Evolutionary conservation across 35 echinoderm and acorn worm species (phyloP), one percentile per base, ranked within the genome.

Genomic region (Eucidaris tribuloides): DNA sequence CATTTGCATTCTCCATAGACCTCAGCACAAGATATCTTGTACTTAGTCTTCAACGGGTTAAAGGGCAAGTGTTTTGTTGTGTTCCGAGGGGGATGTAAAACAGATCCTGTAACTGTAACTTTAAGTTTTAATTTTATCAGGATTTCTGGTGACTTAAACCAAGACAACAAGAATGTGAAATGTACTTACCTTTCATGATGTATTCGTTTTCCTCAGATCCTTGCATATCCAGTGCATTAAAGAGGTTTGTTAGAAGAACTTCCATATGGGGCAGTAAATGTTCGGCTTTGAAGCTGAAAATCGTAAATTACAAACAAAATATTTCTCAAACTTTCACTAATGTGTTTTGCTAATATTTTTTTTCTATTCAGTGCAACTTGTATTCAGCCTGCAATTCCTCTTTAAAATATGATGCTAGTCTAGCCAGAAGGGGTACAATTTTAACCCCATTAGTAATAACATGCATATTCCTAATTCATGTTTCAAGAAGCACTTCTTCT

Each of bases 151-250:
- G n/a, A n/a, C n/a, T 27, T 2, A 20, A 58, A 19, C 3, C 30
- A 55, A 60, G 30, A 27, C 18, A 42, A 22, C 28, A 9, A 23
- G 22, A 11, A 57, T 81, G 2, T 61, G 58, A 1, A 1, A 58
- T 15, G 57, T 30, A 43, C 50, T 62, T 36, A 97, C 94, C 90
- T 99, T 99, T 99, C 96, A 99, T 99, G 30, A 93, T 79, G 55
- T 99, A 99, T 58, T 99, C 96, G 65, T 99, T 99, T 46, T 99
- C 96, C 31, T 88, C 71, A 7, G 96, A 99, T 19, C 90, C 96
- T 19, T 83, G 65, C 24, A 87, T 29, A 19, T 77, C 48, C 42
- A 99, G 64, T 9, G 96, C 87, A 17, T 46, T 78, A 76, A 99
- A 93, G 2, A 93, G 86, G 71, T 99, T 99, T 17, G 74, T 86